These are phyloP conservation scores for Podarcis siculus DNA, from an alignment of 2,797 vertebrate genomes.

Conservation along the genomic window DNA sequence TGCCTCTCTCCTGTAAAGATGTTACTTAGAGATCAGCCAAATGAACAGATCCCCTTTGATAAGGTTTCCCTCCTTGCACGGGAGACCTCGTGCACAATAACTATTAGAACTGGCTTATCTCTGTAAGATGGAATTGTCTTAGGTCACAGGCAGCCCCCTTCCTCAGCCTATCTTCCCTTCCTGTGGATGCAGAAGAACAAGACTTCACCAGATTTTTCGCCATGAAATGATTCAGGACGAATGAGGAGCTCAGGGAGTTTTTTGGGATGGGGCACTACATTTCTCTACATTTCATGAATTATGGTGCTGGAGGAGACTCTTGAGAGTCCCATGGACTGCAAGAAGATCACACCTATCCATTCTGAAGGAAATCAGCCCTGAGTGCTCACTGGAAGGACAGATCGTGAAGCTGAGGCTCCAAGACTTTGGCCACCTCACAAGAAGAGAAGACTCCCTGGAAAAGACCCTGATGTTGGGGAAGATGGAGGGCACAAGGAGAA, in stretches of 20 bases:
- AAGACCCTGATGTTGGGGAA: too few species aligned
- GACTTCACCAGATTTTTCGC: not conserved
- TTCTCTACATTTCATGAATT: too few species aligned
- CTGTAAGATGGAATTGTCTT: not conserved
- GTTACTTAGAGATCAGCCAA: constrained; percentile 21
- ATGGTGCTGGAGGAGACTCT: too few species aligned
- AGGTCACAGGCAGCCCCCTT: not conserved
- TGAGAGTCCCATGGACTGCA: too few species aligned
- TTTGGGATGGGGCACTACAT: not conserved
- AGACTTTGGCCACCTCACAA: too few species aligned
- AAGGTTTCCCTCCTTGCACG: not conserved
- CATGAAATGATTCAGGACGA: not conserved
- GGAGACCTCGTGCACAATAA: not conserved
- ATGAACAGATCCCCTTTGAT: not conserved
- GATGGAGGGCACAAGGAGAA: too few species aligned
- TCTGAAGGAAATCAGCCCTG: too few species aligned
- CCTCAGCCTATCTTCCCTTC: not conserved
- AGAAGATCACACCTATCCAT: too few species aligned
- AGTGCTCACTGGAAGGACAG: too few species aligned
- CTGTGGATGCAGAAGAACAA: not conserved
- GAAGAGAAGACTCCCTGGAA: too few species aligned
- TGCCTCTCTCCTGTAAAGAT: not conserved
- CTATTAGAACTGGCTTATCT: not conserved
- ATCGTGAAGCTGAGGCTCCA: too few species aligned
- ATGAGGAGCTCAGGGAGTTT: not conserved